These are phyloP conservation scores for Hafferia zeledoni DNA, from an alignment of 2,797 vertebrate species.

Conservation along the genomic window DNA sequence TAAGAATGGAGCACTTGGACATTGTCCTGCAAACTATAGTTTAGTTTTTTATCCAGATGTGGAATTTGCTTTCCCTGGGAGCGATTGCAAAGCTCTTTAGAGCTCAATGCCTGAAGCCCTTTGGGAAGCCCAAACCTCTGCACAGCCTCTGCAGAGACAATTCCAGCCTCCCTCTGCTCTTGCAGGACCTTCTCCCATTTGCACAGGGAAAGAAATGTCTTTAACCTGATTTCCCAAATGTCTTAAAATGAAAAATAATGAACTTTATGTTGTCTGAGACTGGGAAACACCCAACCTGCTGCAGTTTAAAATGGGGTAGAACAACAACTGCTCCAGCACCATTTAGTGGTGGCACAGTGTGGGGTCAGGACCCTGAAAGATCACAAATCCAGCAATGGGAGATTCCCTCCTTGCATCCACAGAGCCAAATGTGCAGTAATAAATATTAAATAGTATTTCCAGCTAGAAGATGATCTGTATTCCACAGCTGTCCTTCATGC, in stretches of 20 bases:
- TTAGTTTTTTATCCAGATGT: background rate
- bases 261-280: background rate
- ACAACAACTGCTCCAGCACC: background rate
- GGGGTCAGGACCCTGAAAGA: background rate
- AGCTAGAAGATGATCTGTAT: constrained; percentile 16
- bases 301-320: background rate
- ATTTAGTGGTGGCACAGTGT: background rate
- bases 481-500: constrained; percentile 6
- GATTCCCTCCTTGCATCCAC: background rate
- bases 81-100: background rate
- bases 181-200: background rate
- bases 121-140: background rate
- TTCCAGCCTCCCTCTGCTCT: background rate
- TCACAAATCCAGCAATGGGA: background rate
- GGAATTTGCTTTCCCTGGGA: background rate
- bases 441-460: constrained; percentile 39
- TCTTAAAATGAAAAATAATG: background rate
- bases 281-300: background rate
- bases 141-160: background rate
- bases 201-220: background rate
- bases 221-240: background rate
- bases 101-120: background rate
- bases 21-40: background rate
- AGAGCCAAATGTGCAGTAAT: background rate
- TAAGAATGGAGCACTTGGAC: background rate